phyloP scores from a whole-genome alignment of 1,140 invertebrate species.

The Paraescarpia echinospica region DNA sequence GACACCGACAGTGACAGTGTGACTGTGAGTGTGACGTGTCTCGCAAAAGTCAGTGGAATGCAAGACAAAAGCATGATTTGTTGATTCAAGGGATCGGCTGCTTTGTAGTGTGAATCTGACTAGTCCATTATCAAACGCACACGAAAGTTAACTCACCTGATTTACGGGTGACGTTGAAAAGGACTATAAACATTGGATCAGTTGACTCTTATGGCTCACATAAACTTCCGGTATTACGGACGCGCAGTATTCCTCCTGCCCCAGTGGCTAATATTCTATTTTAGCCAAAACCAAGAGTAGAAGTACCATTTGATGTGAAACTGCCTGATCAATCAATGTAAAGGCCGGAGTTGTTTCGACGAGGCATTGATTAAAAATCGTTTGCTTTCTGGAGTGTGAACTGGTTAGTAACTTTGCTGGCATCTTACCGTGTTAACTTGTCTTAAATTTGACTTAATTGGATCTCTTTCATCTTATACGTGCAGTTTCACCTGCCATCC shows the following conservation, averaged over 20 bases:
- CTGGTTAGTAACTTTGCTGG: neutral
- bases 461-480: neutral
- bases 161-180: neutral
- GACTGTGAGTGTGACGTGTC: no score
- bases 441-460: no score
- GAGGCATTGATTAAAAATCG: neutral
- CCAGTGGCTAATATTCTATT: neutral
- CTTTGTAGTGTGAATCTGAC: neutral
- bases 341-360: neutral
- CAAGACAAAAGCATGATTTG: neutral
- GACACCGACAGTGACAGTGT: no score
- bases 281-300: neutral
- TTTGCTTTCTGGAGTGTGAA: neutral
- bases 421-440: neutral
- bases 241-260: neutral
- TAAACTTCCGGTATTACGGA: neutral
- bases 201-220: neutral
- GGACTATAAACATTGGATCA: neutral
- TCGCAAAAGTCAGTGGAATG: neutral
- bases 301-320: neutral
- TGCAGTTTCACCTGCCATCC: no score
- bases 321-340: neutral
- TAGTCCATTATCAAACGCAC: neutral
- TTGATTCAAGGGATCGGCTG: neutral
- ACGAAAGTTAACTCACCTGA: neutral